Evolutionary conservation across 2,113 vertebrate genomes (phyloP), one percentile per base, ranked within the genome.

Genomic region (Macrotis lagotis): DNA sequence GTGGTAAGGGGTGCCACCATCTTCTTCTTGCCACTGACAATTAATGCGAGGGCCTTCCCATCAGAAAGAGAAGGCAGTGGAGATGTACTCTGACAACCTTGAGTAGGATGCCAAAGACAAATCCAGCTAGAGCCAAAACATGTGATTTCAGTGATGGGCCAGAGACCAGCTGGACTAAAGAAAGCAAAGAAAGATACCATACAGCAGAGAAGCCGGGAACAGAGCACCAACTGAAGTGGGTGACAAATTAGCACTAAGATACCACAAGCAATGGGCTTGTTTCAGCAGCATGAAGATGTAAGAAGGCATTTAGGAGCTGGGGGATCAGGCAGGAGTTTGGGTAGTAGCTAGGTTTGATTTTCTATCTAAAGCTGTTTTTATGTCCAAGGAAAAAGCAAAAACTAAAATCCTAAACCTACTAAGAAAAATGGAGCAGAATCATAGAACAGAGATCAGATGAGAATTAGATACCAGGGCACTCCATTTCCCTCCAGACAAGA

Each of bases 251-350:
- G 94, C 59, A 95, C 94, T 47, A 59, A 55, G 90, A 89, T 88
- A 74, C 94, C 96, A 97, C 93, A 96, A 96, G 95, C 91, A 0
- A 92, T 59, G 55, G 96, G 95, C 96, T 97, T 97, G 95, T 97
- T 97, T 25, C 96, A 93, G 50, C 59, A 0, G 93, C 91, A 53
- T 0, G 8, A 37, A 50, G 90, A 91, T 90, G 94, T 90, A 16
- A 96, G 96, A 96, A 83, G 94, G 92, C 97, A 90, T 92, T 95
- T 14, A 90, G 88, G 19, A 24, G 88, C 95, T 1, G 50, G 48
- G 28, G 74, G 51, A n/a, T 66, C 50, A 48, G 37, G 94, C 91
- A 0, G 91, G 89, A 26, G 0, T 90, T 53, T 16, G 10, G 37
- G 12, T 44, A 0, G 22, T 51, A 52, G 95, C 48, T 0, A 53